These are phyloP conservation scores for Deladenus siricidicola DNA, from an alignment of 2,888 invertebrate species.

Conservation along the genomic window DNA sequence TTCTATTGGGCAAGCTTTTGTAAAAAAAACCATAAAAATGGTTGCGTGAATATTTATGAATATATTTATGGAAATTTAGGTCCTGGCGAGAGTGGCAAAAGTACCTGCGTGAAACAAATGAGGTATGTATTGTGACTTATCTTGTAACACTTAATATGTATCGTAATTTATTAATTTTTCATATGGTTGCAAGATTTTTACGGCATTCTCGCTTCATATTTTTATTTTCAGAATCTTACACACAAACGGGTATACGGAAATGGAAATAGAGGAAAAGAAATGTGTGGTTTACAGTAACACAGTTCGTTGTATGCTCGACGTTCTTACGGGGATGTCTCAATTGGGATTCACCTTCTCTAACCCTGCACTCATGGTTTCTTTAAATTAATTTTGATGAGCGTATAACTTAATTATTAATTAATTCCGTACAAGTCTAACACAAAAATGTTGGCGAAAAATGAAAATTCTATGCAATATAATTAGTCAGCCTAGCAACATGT, in stretches of 20 bases:
- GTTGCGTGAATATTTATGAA: too few relatives aligned
- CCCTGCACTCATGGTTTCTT: background rate
- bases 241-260: slow-evolving; percentile 32
- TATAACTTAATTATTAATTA: background rate
- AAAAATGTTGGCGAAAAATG: too few relatives aligned
- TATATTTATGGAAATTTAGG: background rate
- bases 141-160: background rate
- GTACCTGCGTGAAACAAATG: slow-evolving; percentile 6
- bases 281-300: slow-evolving; percentile 30
- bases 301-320: slow-evolving; percentile 20
- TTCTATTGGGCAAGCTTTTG: background rate
- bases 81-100: slow-evolving; percentile 5
- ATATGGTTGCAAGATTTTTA: background rate
- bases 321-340: slow-evolving; percentile 13
- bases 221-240: slow-evolving; percentile 33
- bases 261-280: slow-evolving; percentile 34
- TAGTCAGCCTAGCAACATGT: too few relatives aligned
- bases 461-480: too few relatives aligned
- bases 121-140: background rate
- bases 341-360: slow-evolving; percentile 8
- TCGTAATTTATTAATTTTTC: background rate
- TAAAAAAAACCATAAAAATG: background rate
- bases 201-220: background rate
- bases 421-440: background rate
- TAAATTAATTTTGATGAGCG: background rate